Evolutionary conservation across 1,140 invertebrate genomes (phyloP).

Genomic region (Drosophila albomicans): DNA sequence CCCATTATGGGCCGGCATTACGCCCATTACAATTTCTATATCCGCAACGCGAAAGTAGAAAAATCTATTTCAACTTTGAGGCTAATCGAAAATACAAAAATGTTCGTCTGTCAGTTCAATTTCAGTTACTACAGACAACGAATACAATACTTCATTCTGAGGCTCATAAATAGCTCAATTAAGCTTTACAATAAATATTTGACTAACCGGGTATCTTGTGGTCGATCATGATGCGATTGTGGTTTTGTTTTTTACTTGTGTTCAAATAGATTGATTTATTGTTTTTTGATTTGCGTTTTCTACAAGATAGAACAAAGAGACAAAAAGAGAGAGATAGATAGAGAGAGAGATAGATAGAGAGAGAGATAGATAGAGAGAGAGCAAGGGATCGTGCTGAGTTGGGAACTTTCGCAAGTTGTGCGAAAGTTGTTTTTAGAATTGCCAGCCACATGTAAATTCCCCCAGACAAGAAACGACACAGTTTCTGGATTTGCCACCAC

Average conservation of each 20-base stretch:
- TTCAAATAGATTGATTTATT: constrained; percentile 45
- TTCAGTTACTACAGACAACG: too few species aligned
- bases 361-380: background rate
- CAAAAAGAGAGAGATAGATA: background rate
- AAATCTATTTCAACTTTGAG: too few species aligned
- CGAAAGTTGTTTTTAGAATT: constrained; percentile 73
- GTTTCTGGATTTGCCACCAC: constrained; percentile 2
- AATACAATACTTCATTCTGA: too few species aligned
- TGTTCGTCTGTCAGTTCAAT: too few species aligned
- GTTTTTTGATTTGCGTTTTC: constrained; percentile 32
- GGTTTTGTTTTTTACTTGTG: background rate
- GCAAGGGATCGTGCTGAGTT: background rate
- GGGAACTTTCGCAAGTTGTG: constrained; percentile 54
- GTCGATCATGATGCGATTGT: too few species aligned
- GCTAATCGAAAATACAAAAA: too few species aligned
- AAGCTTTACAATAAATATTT: too few species aligned
- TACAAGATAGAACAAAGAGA: background rate
- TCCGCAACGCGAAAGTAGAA: too few species aligned
- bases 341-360: background rate
- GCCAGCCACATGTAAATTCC: constrained; percentile 52
- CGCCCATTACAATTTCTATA: background rate
- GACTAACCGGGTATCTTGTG: too few species aligned
- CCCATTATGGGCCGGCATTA: background rate
- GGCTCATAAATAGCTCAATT: too few species aligned
- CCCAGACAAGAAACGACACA: constrained; percentile 19